Evolutionary conservation across 2,888 invertebrate genomes (phyloP).

Genomic region (Lochmaea crataegi): DNA sequence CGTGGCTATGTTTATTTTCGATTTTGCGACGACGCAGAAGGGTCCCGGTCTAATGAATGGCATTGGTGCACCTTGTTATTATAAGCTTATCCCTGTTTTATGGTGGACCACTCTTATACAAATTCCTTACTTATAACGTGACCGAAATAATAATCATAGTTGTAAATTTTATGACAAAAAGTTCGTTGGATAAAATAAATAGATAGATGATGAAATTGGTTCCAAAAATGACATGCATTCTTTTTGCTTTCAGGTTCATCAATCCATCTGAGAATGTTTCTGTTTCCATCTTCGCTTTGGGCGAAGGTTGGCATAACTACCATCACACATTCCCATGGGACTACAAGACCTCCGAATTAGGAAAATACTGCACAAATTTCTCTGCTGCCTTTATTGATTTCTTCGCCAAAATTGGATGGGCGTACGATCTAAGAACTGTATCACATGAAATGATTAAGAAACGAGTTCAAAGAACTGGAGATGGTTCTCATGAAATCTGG

Average conservation of each 20-base stretch:
- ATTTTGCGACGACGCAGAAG: too few relatives aligned
- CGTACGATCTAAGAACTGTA: slow-evolving; percentile 79
- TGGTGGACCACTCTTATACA: too few relatives aligned
- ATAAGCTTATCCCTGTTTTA: too few relatives aligned
- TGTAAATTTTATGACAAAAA: too few relatives aligned
- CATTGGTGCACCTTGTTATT: too few relatives aligned
- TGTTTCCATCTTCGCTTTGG: slow-evolving; percentile 80
- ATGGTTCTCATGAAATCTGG: slow-evolving; percentile 75
- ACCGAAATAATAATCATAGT: too few relatives aligned
- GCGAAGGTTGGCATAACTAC: slow-evolving; percentile 90
- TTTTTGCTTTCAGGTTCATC: slow-evolving; percentile 69
- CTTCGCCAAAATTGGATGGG: slow-evolving; percentile 84
- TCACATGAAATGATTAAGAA: slow-evolving; percentile 69
- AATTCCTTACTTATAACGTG: too few relatives aligned
- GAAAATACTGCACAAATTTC: slow-evolving; percentile 68
- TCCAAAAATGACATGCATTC: too few relatives aligned
- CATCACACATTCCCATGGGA: slow-evolving; percentile 80
- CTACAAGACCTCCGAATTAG: slow-evolving; percentile 69
- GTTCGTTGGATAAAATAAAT: too few relatives aligned
- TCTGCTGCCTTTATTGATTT: slow-evolving; percentile 85
- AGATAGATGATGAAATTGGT: too few relatives aligned
- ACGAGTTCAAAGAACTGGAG: slow-evolving; percentile 71
- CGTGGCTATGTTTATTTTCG: too few relatives aligned
- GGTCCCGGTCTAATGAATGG: too few relatives aligned
- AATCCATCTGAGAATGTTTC: slow-evolving; percentile 78